A percentile compares a stretch with the other conserved stretches of the same genome.
phyloP scores from a whole-genome alignment of 2,797 vertebrate genomes.

The Malacoraja senta region DNA sequence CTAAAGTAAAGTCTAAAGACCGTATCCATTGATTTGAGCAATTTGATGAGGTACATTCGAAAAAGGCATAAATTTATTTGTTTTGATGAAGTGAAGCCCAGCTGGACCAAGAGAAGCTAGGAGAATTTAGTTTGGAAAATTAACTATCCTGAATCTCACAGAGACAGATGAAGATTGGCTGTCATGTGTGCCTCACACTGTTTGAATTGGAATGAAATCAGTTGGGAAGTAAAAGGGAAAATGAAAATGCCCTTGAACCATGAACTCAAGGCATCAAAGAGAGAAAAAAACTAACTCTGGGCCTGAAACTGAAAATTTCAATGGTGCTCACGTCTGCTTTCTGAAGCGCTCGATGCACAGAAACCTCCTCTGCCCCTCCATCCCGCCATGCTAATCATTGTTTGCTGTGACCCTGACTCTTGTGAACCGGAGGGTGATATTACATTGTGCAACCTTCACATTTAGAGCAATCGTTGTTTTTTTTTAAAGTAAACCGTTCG shows the following conservation, averaged over 20 bases:
- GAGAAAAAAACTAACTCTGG: background rate
- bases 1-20: too few relatives aligned
- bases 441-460: background rate
- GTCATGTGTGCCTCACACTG: background rate
- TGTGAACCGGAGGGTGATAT: conserved; percentile 4
- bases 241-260: background rate
- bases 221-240: background rate
- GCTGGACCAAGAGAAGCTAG: background rate
- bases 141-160: background rate
- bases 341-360: background rate
- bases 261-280: background rate
- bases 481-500: conserved; percentile 36
- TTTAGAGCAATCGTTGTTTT: background rate
- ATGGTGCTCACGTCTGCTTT: background rate
- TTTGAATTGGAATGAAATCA: conserved; percentile 22
- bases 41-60: background rate
- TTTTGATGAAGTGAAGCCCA: background rate
- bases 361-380: background rate
- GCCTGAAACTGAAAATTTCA: background rate
- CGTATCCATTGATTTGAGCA: background rate
- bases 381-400: background rate
- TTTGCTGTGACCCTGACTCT: background rate
- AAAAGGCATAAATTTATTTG: background rate
- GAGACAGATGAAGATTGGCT: background rate
- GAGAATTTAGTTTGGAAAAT: background rate